These are phyloP conservation scores for Metellina segmentata DNA, from an alignment of 2,888 invertebrate species.

Conservation along the genomic window DNA sequence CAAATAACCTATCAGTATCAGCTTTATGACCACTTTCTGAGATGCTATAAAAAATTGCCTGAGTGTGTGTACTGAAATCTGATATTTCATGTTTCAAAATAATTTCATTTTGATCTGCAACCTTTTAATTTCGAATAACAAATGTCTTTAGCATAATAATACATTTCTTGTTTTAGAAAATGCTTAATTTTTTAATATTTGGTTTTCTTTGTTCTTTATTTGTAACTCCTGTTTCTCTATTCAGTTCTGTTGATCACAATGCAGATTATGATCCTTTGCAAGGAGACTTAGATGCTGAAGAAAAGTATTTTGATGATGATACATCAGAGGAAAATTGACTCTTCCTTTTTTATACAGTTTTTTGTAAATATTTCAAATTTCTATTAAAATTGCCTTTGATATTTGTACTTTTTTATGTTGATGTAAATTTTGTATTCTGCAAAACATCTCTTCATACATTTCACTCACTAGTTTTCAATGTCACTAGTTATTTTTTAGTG, in stretches of 20 bases:
- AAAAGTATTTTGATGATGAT: conserved; percentile 94
- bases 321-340: conserved; percentile 70
- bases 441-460: not conserved
- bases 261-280: conserved; percentile 89
- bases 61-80: too few relatives aligned
- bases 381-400: not conserved
- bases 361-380: not conserved
- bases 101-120: too few relatives aligned
- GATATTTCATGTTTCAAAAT: too few relatives aligned
- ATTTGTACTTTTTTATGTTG: not conserved
- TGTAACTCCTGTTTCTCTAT: conserved; percentile 77
- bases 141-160: too few relatives aligned
- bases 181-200: too few relatives aligned
- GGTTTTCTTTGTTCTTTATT: not conserved
- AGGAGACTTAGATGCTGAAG: conserved; percentile 90
- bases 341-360: not conserved
- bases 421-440: not conserved
- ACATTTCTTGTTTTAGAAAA: too few relatives aligned
- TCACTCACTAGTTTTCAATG: too few relatives aligned
- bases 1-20: too few relatives aligned
- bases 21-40: too few relatives aligned
- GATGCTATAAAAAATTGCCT: too few relatives aligned
- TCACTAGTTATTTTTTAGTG: too few relatives aligned
- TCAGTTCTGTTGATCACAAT: conserved; percentile 88
- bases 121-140: too few relatives aligned